Evolutionary conservation across 1,140 invertebrate species (phyloP).

Genomic region (Brachionus asplanchnoidis): DNA sequence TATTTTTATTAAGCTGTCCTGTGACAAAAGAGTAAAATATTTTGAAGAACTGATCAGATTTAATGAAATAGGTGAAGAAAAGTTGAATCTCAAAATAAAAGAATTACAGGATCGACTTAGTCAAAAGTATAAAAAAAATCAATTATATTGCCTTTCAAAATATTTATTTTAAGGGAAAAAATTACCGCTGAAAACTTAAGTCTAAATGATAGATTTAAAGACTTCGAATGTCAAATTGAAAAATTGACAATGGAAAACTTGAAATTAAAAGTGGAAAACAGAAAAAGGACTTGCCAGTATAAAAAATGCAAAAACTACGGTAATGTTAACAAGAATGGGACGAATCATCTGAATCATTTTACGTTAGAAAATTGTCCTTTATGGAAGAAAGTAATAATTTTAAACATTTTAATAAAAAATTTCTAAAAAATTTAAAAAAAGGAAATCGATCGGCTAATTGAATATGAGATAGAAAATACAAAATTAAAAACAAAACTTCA

Average conservation of each 20-base stretch:
- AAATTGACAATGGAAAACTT: background rate
- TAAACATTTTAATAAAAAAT: background rate
- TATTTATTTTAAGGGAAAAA: background rate
- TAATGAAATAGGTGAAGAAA: background rate
- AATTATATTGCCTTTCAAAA: background rate
- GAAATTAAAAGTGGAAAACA: background rate
- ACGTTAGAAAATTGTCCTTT: background rate
- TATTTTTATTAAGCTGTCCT: background rate
- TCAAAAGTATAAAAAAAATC: background rate
- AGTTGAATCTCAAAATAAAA: background rate
- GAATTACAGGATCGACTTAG: background rate
- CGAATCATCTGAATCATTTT: background rate
- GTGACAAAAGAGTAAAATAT: background rate
- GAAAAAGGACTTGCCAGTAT: background rate
- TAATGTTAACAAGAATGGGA: background rate
- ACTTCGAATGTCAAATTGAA: background rate
- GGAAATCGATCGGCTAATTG: background rate
- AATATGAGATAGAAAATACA: background rate
- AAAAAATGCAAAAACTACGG: background rate
- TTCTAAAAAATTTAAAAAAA: background rate
- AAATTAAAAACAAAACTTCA: background rate
- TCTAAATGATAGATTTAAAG: background rate
- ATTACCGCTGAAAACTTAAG: background rate
- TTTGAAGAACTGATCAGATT: background rate
- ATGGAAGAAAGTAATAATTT: background rate